A percentile compares a stretch with the other conserved stretches of the same genome.
phyloP scores from a whole-genome alignment of 2,113 vertebrate species.

The Acrocephalus kingi region DNA sequence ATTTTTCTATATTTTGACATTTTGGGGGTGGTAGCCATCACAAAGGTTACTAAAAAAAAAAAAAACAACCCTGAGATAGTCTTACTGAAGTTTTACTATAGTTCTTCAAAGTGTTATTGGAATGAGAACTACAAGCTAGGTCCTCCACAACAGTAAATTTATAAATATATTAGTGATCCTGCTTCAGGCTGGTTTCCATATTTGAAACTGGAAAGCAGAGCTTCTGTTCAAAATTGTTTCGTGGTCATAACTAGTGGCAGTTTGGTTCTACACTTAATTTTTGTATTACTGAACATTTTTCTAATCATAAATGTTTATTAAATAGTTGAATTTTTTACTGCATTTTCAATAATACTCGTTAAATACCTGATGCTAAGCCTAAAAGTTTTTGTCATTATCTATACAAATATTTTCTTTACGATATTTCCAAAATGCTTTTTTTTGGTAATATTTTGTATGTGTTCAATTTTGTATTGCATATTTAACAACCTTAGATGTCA shows the following conservation, averaged over 20 bases:
- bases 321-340: neutral
- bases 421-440: neutral
- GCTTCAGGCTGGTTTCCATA: neutral
- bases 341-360: neutral
- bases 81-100: neutral
- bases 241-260: neutral
- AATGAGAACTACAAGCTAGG: neutral
- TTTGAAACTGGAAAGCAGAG: neutral
- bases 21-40: neutral
- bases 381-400: neutral
- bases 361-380: neutral
- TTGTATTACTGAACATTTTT: neutral
- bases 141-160: neutral
- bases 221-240: neutral
- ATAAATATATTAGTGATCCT: neutral
- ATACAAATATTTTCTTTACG: neutral
- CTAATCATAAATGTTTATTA: constrained; percentile 28
- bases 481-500: neutral
- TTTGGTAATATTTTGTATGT: neutral
- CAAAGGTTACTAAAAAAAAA: neutral
- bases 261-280: neutral
- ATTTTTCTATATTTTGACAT: neutral
- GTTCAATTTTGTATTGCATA: neutral
- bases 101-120: neutral
- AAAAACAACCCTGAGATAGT: neutral